Conservation (phyloP, 2,888 invertebrate genomes). For the Pelosia muscerda region DNA sequence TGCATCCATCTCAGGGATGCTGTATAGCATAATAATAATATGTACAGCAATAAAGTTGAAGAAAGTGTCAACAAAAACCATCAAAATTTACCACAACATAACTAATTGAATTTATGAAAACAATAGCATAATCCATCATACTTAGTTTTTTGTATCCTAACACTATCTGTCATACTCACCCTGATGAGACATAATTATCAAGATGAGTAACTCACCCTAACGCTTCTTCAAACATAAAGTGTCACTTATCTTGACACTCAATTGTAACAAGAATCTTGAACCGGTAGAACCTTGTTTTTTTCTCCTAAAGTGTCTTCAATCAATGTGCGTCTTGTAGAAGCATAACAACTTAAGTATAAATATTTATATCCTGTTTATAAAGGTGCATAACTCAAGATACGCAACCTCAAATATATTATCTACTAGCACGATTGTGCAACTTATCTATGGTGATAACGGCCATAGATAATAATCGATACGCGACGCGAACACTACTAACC, state of each 20-base stretch:
- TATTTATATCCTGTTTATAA: slow-evolving; percentile 30
- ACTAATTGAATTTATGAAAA: no score
- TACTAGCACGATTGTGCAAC: slow-evolving; percentile 27
- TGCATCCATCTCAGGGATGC: no score
- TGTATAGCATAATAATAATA: no score
- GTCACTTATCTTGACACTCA: not conserved
- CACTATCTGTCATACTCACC: not conserved
- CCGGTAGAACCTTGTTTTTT: not conserved
- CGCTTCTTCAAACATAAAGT: not conserved
- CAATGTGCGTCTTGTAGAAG: not conserved
- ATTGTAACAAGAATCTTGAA: not conserved
- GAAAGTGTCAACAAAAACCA: not conserved
- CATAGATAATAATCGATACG: slow-evolving; percentile 45
- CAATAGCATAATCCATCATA: not conserved
- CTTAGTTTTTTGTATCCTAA: not conserved
- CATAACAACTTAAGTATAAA: not conserved
- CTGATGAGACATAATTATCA: not conserved
- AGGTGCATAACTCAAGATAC: slow-evolving; percentile 27
- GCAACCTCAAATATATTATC: slow-evolving; percentile 48
- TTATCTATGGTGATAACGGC: slow-evolving; percentile 43
- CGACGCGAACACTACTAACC: slow-evolving; percentile 36
- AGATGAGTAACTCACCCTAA: not conserved
- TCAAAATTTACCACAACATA: not conserved
- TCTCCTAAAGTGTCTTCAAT: not conserved
- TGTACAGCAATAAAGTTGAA: not conserved